Conservation (phyloP, 2,113 vertebrate genomes). For the Lanius ludovicianus region DNA sequence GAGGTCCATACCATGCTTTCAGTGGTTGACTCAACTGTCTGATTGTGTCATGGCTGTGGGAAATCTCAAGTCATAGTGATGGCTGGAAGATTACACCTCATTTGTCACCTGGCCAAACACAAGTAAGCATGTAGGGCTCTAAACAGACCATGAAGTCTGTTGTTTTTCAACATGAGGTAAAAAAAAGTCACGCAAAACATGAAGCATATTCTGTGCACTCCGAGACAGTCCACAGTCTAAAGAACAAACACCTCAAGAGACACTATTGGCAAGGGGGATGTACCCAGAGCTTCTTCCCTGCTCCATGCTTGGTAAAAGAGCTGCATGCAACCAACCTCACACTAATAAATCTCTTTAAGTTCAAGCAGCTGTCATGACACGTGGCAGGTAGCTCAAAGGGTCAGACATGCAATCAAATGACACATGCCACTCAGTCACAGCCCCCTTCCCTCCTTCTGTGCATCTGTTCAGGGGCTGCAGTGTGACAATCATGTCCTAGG, state of each 20-base stretch:
- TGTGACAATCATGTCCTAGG: neutral
- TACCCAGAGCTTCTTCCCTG: neutral
- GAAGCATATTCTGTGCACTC: neutral
- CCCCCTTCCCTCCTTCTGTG: neutral
- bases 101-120: neutral
- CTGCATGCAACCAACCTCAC: neutral
- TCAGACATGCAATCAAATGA: neutral
- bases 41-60: neutral
- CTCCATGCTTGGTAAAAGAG: neutral
- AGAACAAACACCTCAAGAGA: neutral
- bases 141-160: neutral
- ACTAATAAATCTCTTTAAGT: neutral
- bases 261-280: fast-evolving
- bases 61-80: neutral
- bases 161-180: neutral
- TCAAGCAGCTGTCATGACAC: neutral
- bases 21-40: neutral
- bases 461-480: neutral
- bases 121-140: neutral
- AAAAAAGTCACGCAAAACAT: neutral
- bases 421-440: neutral
- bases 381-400: neutral
- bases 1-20: neutral
- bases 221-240: neutral
- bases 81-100: neutral